These are phyloP conservation scores for Ceratoteleas bidentatus DNA, from an alignment of 1,140 invertebrate genomes.

Conservation along the genomic window DNA sequence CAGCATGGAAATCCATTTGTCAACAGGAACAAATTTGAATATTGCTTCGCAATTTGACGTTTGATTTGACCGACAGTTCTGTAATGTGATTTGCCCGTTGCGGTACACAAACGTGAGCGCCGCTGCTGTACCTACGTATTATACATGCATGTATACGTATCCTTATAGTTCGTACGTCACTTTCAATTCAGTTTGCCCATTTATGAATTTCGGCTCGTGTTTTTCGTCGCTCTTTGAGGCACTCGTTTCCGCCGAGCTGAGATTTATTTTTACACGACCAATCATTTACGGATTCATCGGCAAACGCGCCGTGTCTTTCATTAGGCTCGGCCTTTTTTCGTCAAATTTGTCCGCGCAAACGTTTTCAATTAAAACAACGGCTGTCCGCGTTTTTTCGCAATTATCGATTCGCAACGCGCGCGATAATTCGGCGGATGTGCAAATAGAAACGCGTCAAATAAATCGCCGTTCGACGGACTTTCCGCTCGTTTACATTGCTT, in stretches of 20 bases:
- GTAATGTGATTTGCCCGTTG: constrained; percentile 72
- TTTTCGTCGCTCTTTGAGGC: constrained; percentile 33
- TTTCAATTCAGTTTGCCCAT: constrained; percentile 48
- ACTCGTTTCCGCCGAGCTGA: constrained; percentile 23
- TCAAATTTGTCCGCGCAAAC: constrained; percentile 38
- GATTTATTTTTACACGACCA: constrained; percentile 40
- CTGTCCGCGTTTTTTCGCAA: constrained; percentile 32
- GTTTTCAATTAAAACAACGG: constrained; percentile 35
- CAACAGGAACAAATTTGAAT: constrained; percentile 74
- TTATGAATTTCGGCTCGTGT: constrained; percentile 49
- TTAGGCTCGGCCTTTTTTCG: constrained; percentile 18
- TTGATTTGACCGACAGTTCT: constrained; percentile 70
- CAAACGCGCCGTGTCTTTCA: constrained; percentile 11
- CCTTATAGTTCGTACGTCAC: constrained; percentile 45
- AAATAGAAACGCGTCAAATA: constrained; percentile 21
- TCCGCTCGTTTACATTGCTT: not conserved
- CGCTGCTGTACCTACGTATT: constrained; percentile 50
- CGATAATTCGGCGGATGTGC: constrained; percentile 14
- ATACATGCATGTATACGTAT: constrained; percentile 56
- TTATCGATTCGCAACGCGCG: constrained; percentile 14
- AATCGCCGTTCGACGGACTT: constrained; percentile 4
- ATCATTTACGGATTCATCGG: constrained; percentile 36
- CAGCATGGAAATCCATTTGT: constrained; percentile 72
- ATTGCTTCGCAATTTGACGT: constrained; percentile 72
- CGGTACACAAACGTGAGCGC: constrained; percentile 59